phyloP scores from a whole-genome alignment of 30 jellyfish, hydroid and myxozoan species.

The Haliclystus octoradiatus region DNA sequence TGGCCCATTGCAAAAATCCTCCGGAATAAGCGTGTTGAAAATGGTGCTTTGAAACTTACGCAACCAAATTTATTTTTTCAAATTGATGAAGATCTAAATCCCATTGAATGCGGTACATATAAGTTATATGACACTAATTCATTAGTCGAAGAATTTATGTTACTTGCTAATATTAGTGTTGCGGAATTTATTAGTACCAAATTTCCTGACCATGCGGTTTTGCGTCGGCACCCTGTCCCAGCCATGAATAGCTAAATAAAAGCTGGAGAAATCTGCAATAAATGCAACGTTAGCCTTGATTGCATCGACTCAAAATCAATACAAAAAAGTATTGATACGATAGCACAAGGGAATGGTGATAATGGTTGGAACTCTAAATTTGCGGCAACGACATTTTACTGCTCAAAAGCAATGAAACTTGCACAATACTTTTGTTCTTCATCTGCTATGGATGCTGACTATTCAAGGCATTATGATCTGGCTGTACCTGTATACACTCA shows the following conservation, averaged over 20 bases:
- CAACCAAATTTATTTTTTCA: slow-evolving; percentile 75
- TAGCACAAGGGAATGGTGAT: slow-evolving; percentile 19
- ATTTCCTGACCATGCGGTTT: slow-evolving; percentile 56
- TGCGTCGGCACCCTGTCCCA: slow-evolving; percentile 87
- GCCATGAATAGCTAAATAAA: slow-evolving; percentile 48
- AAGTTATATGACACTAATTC: slow-evolving; percentile 71
- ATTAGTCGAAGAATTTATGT: slow-evolving; percentile 88
- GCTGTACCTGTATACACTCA: slow-evolving; percentile 92
- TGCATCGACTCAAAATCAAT: slow-evolving; percentile 37
- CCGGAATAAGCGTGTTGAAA: slow-evolving; percentile 56
- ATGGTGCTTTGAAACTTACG: slow-evolving; percentile 81
- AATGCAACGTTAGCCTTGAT: slow-evolving; percentile 40
- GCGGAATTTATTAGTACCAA: slow-evolving; percentile 59
- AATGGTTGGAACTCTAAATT: slow-evolving; percentile 9
- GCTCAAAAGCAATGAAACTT: slow-evolving; percentile 82
- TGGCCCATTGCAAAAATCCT: slow-evolving; percentile 35
- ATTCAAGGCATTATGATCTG: slow-evolving; percentile 66
- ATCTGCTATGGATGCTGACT: slow-evolving; percentile 38
- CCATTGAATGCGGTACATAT: slow-evolving; percentile 54
- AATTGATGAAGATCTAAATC: slow-evolving; percentile 66
- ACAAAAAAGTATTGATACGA: slow-evolving; percentile 26
- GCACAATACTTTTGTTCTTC: slow-evolving; percentile 89
- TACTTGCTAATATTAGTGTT: slow-evolving; percentile 96
- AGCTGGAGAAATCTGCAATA: slow-evolving; percentile 26
- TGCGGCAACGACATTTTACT: slow-evolving; percentile 45